Percentiles rank a stretch among this genome's conserved stretches.
These are phyloP conservation scores for Strigamia transsilvanica DNA, from an alignment of 2,888 invertebrate genomes.

Conservation along the genomic window DNA sequence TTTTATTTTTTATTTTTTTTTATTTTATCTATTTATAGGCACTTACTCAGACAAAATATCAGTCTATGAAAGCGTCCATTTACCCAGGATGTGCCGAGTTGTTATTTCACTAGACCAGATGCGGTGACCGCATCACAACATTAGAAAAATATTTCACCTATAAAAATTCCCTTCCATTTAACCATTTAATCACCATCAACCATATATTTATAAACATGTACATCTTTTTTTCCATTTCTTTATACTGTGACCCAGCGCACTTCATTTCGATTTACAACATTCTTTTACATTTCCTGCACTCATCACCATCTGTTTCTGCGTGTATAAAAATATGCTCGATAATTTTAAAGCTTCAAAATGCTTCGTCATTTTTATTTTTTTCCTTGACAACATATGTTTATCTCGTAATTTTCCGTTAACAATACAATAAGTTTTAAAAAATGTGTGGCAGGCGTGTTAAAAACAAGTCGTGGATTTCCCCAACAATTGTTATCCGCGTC, in stretches of 20 bases:
- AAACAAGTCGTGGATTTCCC: neutral
- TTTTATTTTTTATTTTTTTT: neutral
- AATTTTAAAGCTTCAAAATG: slow-evolving; percentile 34
- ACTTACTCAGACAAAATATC: slow-evolving; percentile 14
- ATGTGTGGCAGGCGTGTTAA: neutral
- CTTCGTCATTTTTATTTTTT: neutral
- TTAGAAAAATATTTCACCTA: neutral
- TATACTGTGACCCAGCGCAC: neutral
- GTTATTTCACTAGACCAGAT: slow-evolving; percentile 37
- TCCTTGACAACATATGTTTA: neutral
- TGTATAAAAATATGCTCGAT: slow-evolving; percentile 21
- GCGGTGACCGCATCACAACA: slow-evolving; percentile 29
- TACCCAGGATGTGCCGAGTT: neutral
- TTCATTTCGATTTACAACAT: neutral
- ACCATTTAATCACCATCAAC: neutral
- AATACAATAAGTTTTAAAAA: neutral
- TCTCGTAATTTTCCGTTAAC: neutral
- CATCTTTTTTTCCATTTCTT: neutral
- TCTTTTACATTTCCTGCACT: slow-evolving; percentile 37
- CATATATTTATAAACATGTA: too few relatives aligned
- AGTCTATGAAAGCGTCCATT: slow-evolving; percentile 1
- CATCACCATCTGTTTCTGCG: slow-evolving; percentile 18
- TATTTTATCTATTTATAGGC: neutral
- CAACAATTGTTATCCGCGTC: neutral
- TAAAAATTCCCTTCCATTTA: neutral